Evolutionary conservation across 2,113 vertebrate species (phyloP), one percentile per base, ranked within the genome.

Genomic region (Neolamprologus sp.): DNA sequence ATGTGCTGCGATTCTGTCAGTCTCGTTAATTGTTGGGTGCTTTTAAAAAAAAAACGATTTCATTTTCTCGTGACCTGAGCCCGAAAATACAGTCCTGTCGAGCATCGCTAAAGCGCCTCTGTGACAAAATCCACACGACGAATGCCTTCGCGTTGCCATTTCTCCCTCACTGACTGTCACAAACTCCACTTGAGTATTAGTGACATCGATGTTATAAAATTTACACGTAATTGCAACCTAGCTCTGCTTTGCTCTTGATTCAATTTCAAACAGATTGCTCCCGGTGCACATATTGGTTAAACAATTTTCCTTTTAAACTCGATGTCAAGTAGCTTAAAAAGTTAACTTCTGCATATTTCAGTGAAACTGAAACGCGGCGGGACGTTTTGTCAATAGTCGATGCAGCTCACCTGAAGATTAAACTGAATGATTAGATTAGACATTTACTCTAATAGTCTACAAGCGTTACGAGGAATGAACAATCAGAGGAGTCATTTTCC

Each of bases 1-100:
- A 92, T 82, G 82, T 80, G 82, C 49, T 58, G 14, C 40, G 35
- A 90, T 87, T 90, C 73, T 91, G 60, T 91, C 88, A 82, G 81
- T 87, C 84, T 85, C 55, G 78, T 86, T 91, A 91, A 92, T 92
- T 91, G 87, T 84, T 57, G 14, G 35, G 16, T 81, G 47, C 55
- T 68, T 82, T 86, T 81, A 45, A 91, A 78, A 68, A 28, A 55
- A 81, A 85, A 78, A 28, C 7, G 9, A 83, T 89, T 93, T 87
- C 7, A 78, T 31, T 51, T 51, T 33, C 8, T 54, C 63, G 71
- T 83, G 57, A 87, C 19, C 68, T 14, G 7, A 83, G 84, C 78
- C 54, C 2, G 1, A 80, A 73, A 86, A 87, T 13, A 78, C 42
- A 57, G 42, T 51, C n/a, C 58, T 83, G 71, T 89, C 79, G 84